Evolutionary conservation across 2,797 vertebrate genomes (phyloP).

Genomic region (Bufotes viridis): DNA sequence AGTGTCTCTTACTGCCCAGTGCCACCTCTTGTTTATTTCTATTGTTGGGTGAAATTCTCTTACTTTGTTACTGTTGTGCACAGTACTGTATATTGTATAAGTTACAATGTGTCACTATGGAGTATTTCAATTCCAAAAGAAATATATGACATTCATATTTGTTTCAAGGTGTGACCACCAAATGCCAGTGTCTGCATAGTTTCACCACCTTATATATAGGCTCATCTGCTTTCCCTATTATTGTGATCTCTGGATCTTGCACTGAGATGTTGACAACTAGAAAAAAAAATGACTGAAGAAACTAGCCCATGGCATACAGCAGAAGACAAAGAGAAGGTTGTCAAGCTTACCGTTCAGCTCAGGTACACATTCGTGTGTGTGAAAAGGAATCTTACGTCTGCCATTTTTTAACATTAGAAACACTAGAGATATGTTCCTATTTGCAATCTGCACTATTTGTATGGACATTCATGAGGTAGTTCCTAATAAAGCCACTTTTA

Average conservation of each 20-base stretch:
- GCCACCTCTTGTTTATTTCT: constrained; percentile 14
- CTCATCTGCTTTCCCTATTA: neutral
- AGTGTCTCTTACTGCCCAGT: neutral
- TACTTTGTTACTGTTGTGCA: neutral
- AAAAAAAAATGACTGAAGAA: neutral
- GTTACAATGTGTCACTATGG: neutral
- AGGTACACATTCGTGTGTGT: constrained; percentile 33
- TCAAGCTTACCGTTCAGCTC: constrained; percentile 44
- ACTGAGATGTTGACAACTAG: neutral
- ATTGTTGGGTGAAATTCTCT: constrained; percentile 2
- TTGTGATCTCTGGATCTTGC: neutral
- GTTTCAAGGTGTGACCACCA: neutral
- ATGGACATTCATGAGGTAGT: constrained; percentile 44
- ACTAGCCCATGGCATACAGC: neutral
- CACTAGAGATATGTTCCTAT: constrained; percentile 54
- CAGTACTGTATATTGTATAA: neutral
- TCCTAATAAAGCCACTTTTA: constrained; percentile 60
- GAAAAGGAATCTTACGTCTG: constrained; percentile 26
- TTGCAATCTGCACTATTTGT: constrained; percentile 39
- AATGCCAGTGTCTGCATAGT: neutral
- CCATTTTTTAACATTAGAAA: constrained; percentile 52
- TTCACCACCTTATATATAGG: neutral
- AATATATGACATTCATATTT: neutral
- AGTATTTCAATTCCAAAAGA: neutral
- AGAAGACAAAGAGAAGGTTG: neutral